Conservation (phyloP, 2,888 invertebrate genomes). For the Agriopis aurantiaria region DNA sequence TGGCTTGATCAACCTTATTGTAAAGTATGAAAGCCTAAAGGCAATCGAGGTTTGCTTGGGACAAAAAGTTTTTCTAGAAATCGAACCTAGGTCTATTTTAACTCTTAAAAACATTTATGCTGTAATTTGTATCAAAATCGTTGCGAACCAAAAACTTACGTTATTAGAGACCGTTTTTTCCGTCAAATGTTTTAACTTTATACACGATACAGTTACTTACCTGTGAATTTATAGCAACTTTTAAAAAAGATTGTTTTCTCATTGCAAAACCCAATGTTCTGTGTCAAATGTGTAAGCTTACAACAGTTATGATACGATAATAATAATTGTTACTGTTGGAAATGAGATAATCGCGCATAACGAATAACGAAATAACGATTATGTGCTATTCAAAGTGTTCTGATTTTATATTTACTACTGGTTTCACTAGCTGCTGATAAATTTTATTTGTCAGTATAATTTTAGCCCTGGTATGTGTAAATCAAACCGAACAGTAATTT, state of each 20-base stretch:
- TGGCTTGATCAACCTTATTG: no score
- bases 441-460: slow-evolving; percentile 3
- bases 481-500: not conserved
- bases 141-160: no score
- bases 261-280: slow-evolving; percentile 6
- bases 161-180: not conserved
- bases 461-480: not conserved
- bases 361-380: slow-evolving; percentile 15
- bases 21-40: no score
- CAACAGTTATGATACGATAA: slow-evolving; percentile 16
- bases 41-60: no score
- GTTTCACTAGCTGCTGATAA: slow-evolving; percentile 5
- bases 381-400: slow-evolving; percentile 10
- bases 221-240: slow-evolving; percentile 6
- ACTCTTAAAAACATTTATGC: no score
- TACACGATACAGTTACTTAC: not conserved
- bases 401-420: not conserved
- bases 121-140: no score
- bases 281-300: slow-evolving; percentile 1
- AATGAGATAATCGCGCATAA: slow-evolving; percentile 32
- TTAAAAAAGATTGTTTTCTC: not conserved
- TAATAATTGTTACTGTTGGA: slow-evolving; percentile 7
- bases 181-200: not conserved
- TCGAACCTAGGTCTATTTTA: no score
- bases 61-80: no score